Evolutionary conservation across 2,797 vertebrate species (phyloP).

Genomic region (Myotis planiceps): DNA sequence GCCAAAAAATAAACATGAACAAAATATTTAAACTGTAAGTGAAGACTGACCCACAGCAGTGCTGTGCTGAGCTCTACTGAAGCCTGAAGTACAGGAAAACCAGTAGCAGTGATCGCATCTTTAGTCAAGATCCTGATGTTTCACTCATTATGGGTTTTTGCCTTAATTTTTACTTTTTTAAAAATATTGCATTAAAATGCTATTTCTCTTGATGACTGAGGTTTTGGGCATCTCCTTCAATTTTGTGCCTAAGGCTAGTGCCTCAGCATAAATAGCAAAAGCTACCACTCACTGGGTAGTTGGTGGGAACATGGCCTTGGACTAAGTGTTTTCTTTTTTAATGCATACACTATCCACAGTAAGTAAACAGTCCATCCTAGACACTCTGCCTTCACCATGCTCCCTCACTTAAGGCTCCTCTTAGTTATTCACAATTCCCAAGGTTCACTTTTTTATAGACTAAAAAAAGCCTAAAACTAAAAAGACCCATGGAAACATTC

Average conservation of each 20-base stretch:
- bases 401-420: not conserved
- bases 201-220: not conserved
- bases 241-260: not conserved
- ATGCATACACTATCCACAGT: not conserved
- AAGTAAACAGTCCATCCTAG: not conserved
- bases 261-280: not conserved
- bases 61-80: not conserved
- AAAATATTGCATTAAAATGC: conserved; percentile 23
- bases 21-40: conserved; percentile 14
- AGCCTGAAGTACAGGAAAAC: not conserved
- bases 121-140: not conserved
- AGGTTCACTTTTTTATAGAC: not conserved
- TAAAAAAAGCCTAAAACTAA: not conserved
- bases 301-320: not conserved
- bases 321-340: not conserved
- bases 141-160: not conserved
- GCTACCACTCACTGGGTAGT: not conserved
- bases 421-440: not conserved
- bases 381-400: not conserved
- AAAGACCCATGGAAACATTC: not conserved
- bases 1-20: not conserved
- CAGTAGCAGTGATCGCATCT: not conserved
- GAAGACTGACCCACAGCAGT: not conserved
- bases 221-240: not conserved
- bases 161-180: not conserved